Evolutionary conservation across 64 coral and sea anemone genomes (phyloP).

Genomic region (Dendrophyllia cribrosa): DNA sequence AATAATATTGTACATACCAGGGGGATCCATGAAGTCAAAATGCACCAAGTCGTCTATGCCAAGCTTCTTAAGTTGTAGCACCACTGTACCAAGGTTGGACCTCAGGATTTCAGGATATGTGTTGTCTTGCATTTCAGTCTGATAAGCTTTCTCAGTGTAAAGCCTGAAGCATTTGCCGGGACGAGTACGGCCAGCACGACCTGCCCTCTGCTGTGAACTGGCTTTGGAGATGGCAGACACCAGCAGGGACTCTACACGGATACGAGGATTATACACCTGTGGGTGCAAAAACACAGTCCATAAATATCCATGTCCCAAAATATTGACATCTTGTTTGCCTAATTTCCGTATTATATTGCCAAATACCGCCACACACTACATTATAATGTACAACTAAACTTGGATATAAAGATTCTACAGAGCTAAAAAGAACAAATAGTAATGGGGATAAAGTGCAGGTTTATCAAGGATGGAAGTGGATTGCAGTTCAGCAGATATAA

Average conservation of each 20-base stretch:
- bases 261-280: slow-evolving; percentile 98
- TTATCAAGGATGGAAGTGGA: too few relatives aligned
- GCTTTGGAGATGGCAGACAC: slow-evolving; percentile 99
- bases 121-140: slow-evolving; percentile 96
- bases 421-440: too few relatives aligned
- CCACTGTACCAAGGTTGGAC: slow-evolving; percentile 98
- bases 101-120: slow-evolving; percentile 98
- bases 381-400: too few relatives aligned
- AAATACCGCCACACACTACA: too few relatives aligned
- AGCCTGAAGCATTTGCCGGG: slow-evolving; percentile 97
- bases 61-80: slow-evolving; percentile 94
- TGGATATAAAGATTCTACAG: too few relatives aligned
- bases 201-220: slow-evolving; percentile 95
- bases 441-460: too few relatives aligned
- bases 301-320: background rate
- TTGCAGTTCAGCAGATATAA: too few relatives aligned
- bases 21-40: slow-evolving; percentile 99
- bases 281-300: background rate
- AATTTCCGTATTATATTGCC: too few relatives aligned
- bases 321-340: too few relatives aligned
- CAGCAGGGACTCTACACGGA: slow-evolving; percentile 94
- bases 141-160: slow-evolving; percentile 99
- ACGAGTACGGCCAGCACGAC: slow-evolving; percentile 94
- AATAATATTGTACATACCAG: slow-evolving; percentile 66
- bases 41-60: slow-evolving; percentile 99